Percentiles rank a stretch among this genome's conserved stretches.
These are phyloP conservation scores for Pterophyllum scalare DNA, from an alignment of 2,113 vertebrate genomes.

Conservation along the genomic window DNA sequence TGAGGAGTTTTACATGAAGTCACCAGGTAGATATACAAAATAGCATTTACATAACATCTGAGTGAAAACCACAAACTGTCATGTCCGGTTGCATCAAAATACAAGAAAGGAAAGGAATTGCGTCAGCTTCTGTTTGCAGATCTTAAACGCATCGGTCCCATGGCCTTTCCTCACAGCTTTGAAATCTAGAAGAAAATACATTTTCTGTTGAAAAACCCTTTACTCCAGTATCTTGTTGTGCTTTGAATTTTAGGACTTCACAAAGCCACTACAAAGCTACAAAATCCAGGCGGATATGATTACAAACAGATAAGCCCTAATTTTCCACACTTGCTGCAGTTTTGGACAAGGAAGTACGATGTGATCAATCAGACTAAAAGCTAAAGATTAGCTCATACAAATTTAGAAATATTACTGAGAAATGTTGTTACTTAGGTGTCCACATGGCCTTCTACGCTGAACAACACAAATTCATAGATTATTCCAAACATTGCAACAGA, in stretches of 20 bases:
- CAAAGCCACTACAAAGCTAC: too few species aligned
- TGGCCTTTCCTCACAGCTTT: accelerated
- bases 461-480: not conserved
- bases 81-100: not conserved
- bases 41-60: not conserved
- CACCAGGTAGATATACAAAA: slow-evolving; percentile 32
- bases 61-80: not conserved
- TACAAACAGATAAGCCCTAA: too few species aligned
- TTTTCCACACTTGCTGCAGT: too few species aligned
- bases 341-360: too few species aligned
- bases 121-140: not conserved
- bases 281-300: too few species aligned
- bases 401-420: not conserved
- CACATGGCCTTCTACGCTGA: not conserved
- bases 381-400: too few species aligned
- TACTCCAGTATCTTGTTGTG: too few species aligned
- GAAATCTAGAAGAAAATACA: not conserved
- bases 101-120: not conserved
- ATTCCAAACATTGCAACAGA: not conserved
- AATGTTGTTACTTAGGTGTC: not conserved
- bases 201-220: too few species aligned
- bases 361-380: too few species aligned
- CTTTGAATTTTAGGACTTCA: too few species aligned
- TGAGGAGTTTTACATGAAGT: slow-evolving; percentile 48
- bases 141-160: not conserved